Base-by-base conservation (phyloP, 2,888 invertebrate genomes). In the Syritta pipiens region DNA sequence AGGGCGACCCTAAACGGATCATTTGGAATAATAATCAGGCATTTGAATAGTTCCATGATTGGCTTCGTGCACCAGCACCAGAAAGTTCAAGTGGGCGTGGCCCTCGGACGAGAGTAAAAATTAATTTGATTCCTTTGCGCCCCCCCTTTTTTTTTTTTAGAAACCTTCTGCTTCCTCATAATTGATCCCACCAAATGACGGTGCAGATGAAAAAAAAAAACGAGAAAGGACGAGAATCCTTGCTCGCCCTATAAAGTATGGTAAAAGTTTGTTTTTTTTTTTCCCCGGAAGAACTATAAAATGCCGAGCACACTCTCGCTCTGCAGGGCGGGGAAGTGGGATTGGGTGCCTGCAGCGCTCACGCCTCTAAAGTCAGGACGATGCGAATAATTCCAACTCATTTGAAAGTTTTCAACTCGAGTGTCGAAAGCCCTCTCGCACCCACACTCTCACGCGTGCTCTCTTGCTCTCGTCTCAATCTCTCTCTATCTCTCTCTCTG, bases 311-410 rank as follows among this genome's bases (percentile, higher is more conserved):
- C 67, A 67, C 59, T 44, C 51, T 20, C 3, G 19, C 49, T 51
- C 22, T 28, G 12, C 14, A 19, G 14, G 4, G 14, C 59, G 19
- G 51, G 35, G 60, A 30, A 32, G 9, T 9, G 37, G 40, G 17
- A 24, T 2, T 19, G 7, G 37, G 22, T 22, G 20, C 48, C 55
- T 40, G 19, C 24, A 32, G 53, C 32, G n/a, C n/a, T n/a, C n/a
- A 67, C 55, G 67, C 55, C 72, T 67, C 46, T 42, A 37, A 72
- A 60, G 67, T 49, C 67, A 30, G 74, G 67, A 65, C 79, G 79
- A 79, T 74, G 74, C 62, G 74, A 79, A 79, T 79, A 79, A 72
- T 79, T 72, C 60, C 55, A 79, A 55, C 77, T 72, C 77, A 79
- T 79, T 74, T 68, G 67, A 74, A 79, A 79, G 67, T 79, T 79